Base-by-base conservation (phyloP, 2,888 invertebrate species). In the Neoaliturus tenellus region DNA sequence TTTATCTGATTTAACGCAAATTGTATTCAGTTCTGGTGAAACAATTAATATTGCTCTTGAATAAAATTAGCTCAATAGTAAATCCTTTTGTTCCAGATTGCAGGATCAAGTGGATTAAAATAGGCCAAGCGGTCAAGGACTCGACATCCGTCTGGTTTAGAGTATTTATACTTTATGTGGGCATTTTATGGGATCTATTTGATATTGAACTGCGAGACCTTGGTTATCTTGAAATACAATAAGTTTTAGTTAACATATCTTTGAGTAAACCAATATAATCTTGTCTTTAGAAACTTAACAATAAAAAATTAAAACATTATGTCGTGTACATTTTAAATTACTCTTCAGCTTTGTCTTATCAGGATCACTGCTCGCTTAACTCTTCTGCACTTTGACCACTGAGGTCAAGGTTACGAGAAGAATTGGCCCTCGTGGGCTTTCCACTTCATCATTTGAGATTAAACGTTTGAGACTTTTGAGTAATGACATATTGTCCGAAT, bases 81-180 rank as follows among this genome's bases (percentile, higher is more conserved):
- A 62, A 62, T 62, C 62, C 62, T 62, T 62, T 62, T 62, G 62
- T 62, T 62, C 62, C 62, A 62, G 62, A 62, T 28, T 51, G 28
- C 62, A 62, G 62, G 23, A 51, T 23, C 20, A 51, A 51, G 51
- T 51, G 62, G 62, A 62, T 62, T 28, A 62, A 8, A 6, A 58
- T 6, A 31, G 2, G 14, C n/a, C n/a, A 62, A 17, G 4, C 25
- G 62, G 62, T 12, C 62, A 62, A 62, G 62, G 62, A 3, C 31
- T 62, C 23, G 25, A n/a, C n/a, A n/a, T n/a, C n/a, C 55, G 12
- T 23, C 14, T 62, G 62, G 28, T 3, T 55, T 17, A 14, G 55
- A 55, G 55, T 20, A 23, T 23, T 20, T 55, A 23, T 55, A 3
- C 12, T 55, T 12, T 23, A 55, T 55, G 20, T 23, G 23, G 23